phyloP scores from a whole-genome alignment of 2,113 vertebrate genomes.

The Peromyscus leucopus region DNA sequence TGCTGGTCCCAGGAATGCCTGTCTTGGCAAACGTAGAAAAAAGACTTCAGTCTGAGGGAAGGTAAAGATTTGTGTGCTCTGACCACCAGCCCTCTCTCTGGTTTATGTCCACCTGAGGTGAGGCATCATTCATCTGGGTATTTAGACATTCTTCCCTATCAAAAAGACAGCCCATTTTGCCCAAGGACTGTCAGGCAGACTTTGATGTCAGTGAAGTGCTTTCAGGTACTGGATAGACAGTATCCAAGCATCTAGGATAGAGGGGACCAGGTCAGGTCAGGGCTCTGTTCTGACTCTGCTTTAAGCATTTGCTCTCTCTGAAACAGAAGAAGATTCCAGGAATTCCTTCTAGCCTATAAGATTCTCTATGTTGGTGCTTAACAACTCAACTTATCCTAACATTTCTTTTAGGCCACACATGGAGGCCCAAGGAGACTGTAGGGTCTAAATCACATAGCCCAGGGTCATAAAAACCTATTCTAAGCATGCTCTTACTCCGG shows the following conservation, averaged over 20 bases:
- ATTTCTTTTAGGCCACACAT: not conserved
- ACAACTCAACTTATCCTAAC: not conserved
- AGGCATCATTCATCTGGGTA: not conserved
- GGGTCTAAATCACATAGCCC: not conserved
- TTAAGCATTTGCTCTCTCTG: not conserved
- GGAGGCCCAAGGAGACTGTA: not conserved
- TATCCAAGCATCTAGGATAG: not conserved
- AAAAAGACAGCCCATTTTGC: not conserved
- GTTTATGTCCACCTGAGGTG: not conserved
- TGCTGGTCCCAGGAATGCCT: not conserved
- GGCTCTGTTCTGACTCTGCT: not conserved
- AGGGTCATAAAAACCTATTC: not conserved
- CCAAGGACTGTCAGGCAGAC: not conserved
- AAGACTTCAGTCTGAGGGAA: not conserved
- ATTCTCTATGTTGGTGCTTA: not conserved
- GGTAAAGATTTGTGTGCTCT: not conserved
- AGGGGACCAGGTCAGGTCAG: not conserved
- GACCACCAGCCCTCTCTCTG: not conserved
- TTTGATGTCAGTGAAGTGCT: slow-evolving; percentile 58
- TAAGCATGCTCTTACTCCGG: not conserved
- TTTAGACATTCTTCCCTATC: not conserved
- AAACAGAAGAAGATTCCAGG: not conserved
- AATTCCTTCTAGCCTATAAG: not conserved
- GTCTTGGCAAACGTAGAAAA: not conserved
- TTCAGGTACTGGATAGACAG: slow-evolving; percentile 14